A percentile compares a stretch with the other conserved stretches of the same genome.
These are phyloP conservation scores for Synergus umbraculus DNA, from an alignment of 2,888 invertebrate species.

Conservation along the genomic window DNA sequence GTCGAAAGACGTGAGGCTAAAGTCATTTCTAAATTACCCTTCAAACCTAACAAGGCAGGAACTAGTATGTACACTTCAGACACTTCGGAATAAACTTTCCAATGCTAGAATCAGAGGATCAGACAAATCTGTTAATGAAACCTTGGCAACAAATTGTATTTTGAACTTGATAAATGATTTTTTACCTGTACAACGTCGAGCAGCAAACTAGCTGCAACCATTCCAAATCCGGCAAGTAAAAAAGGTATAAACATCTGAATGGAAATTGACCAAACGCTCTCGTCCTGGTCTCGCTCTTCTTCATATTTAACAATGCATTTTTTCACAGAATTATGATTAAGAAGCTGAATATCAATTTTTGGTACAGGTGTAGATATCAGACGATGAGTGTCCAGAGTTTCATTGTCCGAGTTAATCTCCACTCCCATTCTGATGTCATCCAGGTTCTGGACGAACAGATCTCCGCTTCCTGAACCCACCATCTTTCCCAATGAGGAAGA, in stretches of 20 bases:
- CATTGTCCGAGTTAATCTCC: constrained; percentile 68
- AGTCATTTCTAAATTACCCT: constrained; percentile 97
- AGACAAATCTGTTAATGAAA: background rate
- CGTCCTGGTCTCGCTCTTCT: constrained; percentile 68
- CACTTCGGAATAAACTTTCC: constrained; percentile 89
- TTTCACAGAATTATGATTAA: constrained; percentile 50
- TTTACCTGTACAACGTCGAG: constrained; percentile 88
- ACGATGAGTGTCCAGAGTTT: constrained; percentile 64
- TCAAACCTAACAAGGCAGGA: constrained; percentile 92
- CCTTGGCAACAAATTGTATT: background rate
- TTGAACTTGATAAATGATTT: background rate
- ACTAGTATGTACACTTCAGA: constrained; percentile 94
- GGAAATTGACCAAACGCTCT: constrained; percentile 84
- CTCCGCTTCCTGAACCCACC: constrained; percentile 72
- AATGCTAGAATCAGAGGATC: constrained; percentile 81
- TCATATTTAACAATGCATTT: constrained; percentile 41
- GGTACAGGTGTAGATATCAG: constrained; percentile 63
- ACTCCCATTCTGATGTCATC: constrained; percentile 67
- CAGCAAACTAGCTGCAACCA: constrained; percentile 92
- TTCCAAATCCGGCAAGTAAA: constrained; percentile 92
- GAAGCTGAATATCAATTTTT: constrained; percentile 50
- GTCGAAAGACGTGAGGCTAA: constrained; percentile 94
- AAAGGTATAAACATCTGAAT: constrained; percentile 92
- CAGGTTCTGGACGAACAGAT: constrained; percentile 66
- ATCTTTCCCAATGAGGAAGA: constrained; percentile 60